Evolutionary conservation across 2,797 vertebrate genomes (phyloP), one percentile per base, ranked within the genome.

Genomic region (Leptoclinus maculatus): DNA sequence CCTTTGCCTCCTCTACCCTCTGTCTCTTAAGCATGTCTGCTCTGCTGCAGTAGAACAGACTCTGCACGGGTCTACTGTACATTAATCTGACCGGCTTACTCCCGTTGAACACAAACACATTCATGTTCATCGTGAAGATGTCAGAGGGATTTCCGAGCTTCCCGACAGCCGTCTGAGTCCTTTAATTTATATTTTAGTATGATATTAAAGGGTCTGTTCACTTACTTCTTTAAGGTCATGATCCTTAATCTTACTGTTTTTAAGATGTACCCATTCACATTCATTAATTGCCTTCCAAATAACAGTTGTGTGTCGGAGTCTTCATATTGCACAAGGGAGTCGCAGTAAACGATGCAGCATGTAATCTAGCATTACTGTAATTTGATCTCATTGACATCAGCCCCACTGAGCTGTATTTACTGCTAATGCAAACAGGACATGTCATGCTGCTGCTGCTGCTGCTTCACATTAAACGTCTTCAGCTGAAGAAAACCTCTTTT

Each of bases 21-120:
- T 34, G 69, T 76, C 76, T 53, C 39, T 75, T 63, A 14, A 70
- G 58, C 49, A 19, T 34, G 57, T 71, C 66, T 47, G 36, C 23
- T 0, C 39, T 41, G 64, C 68, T 65, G 21, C 9, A 63, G 71
- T 65, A 47, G 34, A 8, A 19, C 45, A 21, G 34, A 51, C 65
- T 41, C 23, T 25, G 58, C 47, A 23, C 39, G 0, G 25, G 45
- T 57, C 57, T 63, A 3, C 19, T 29, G 34, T 34, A 57, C 39
- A 12, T 78, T 71, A 41, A 76, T 16, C n/a, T 59, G 54, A 63
- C 11, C 3, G 19, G 23, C 19, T 64, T 2, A 47, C 1, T n/a
- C 1, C 6, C 10, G 2, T 43, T 38, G 16, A 34, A 65, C 5
- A 4, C 32, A 43, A 32, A 23, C 16, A 25, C 11, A 5, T 57